Conservation (phyloP, 2,113 vertebrate species). For the Esox niger region DNA sequence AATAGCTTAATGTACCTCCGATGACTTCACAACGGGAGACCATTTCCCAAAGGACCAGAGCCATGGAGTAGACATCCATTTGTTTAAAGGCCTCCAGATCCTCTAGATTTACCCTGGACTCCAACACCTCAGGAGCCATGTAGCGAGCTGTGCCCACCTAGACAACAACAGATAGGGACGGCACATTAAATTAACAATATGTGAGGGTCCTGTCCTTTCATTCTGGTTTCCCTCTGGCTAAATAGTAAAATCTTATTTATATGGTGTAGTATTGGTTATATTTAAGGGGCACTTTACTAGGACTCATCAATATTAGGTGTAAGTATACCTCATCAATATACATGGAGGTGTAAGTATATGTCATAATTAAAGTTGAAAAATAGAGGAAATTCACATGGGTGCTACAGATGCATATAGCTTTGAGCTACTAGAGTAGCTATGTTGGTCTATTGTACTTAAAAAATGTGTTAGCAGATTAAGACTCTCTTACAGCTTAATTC, state of each 20-base stretch:
- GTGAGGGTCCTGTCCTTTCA: neutral
- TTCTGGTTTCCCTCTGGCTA: neutral
- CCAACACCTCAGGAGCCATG: constrained; percentile 91
- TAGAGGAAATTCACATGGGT: too few species aligned
- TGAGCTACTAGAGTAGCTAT: too few species aligned
- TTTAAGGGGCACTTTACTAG: neutral
- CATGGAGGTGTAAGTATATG: too few species aligned
- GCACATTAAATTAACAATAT: neutral
- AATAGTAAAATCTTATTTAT: neutral
- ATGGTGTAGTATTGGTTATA: neutral
- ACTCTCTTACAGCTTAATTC: too few species aligned
- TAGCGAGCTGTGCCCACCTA: constrained; percentile 90
- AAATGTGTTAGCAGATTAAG: too few species aligned
- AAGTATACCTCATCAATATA: too few species aligned
- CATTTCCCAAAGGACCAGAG: constrained; percentile 89
- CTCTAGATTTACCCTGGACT: constrained; percentile 89
- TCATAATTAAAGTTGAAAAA: too few species aligned
- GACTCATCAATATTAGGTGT: too few species aligned
- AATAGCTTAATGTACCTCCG: constrained; percentile 70
- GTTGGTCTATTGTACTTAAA: too few species aligned
- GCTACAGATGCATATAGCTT: too few species aligned
- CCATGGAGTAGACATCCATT: constrained; percentile 91
- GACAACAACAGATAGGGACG: neutral
- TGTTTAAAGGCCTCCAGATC: constrained; percentile 91
- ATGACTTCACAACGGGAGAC: constrained; percentile 81